Evolutionary conservation across 2,797 vertebrate species (phyloP).

Genomic region (Apogon hyalosoma): DNA sequence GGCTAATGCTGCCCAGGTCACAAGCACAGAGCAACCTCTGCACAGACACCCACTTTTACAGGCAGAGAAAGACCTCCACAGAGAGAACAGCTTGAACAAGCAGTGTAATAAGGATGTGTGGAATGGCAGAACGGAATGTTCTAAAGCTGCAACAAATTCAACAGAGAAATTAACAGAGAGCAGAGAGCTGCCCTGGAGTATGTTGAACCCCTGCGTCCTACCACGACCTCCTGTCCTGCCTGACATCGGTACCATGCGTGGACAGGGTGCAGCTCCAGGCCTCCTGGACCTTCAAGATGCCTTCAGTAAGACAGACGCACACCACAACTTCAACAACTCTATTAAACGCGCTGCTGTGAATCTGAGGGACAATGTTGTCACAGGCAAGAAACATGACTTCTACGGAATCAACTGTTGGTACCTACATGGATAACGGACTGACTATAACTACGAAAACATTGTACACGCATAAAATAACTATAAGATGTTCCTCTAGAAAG

Average conservation of each 20-base stretch:
- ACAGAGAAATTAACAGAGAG: background rate
- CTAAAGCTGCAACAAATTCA: conserved; percentile 38
- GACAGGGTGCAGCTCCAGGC: conserved; percentile 33
- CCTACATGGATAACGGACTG: conserved; percentile 78
- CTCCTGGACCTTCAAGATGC: conserved; percentile 81
- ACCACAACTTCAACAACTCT: conserved; percentile 73
- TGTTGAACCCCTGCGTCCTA: conserved; percentile 30
- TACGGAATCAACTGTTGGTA: conserved; percentile 83
- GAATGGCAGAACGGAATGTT: conserved; percentile 27
- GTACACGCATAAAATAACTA: too few relatives aligned
- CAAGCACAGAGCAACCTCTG: conserved; percentile 61
- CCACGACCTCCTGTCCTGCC: conserved; percentile 28
- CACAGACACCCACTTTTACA: conserved; percentile 54
- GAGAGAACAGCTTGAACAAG: conserved; percentile 21
- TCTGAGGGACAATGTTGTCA: conserved; percentile 79
- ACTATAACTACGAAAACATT: background rate
- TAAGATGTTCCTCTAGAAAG: too few relatives aligned
- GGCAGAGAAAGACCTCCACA: conserved; percentile 33
- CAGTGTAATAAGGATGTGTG: conserved; percentile 53
- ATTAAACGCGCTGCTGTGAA: conserved; percentile 72
- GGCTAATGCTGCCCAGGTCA: conserved; percentile 36
- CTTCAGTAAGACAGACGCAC: conserved; percentile 81
- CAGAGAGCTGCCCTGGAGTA: conserved; percentile 8
- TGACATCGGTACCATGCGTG: conserved; percentile 22
- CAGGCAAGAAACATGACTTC: conserved; percentile 83